Conservation (phyloP, 53 echinoderm and acorn worm species). For the Zoroaster sp. region DNA sequence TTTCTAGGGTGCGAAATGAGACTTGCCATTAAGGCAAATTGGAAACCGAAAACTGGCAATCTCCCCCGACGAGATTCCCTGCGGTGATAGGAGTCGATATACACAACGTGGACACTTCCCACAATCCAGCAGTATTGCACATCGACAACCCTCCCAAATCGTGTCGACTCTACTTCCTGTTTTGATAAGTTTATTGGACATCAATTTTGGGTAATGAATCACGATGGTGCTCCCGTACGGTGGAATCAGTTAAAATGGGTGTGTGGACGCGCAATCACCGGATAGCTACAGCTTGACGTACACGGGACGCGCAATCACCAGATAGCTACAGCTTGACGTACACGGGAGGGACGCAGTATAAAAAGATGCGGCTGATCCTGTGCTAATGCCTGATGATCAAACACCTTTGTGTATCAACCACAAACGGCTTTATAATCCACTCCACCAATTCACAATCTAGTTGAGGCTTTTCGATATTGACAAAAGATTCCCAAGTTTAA, state of each 20-base stretch:
- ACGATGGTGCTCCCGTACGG: background rate
- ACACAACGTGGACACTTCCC: background rate
- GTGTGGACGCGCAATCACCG: background rate
- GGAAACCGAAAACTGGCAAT: constrained; percentile 17
- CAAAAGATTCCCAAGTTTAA: too few species aligned
- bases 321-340: background rate
- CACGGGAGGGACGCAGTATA: background rate
- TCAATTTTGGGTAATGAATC: constrained; percentile 33
- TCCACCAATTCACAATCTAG: too few species aligned
- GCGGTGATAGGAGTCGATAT: background rate
- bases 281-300: background rate
- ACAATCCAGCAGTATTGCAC: background rate
- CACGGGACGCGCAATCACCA: too few species aligned
- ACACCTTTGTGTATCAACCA: background rate
- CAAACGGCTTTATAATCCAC: background rate
- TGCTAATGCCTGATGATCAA: too few species aligned
- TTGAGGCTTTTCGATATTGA: too few species aligned
- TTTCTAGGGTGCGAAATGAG: background rate
- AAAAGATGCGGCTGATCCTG: background rate
- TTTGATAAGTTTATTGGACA: constrained; percentile 1
- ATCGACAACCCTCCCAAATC: constrained; percentile 15
- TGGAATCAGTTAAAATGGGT: constrained; percentile 15
- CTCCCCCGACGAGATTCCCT: background rate
- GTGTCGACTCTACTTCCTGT: background rate
- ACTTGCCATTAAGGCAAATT: constrained; percentile 45